A percentile compares a stretch with the other conserved stretches of the same genome.
phyloP scores from a whole-genome alignment of 2,797 vertebrate genomes.

The Phrynocephalus forsythii region DNA sequence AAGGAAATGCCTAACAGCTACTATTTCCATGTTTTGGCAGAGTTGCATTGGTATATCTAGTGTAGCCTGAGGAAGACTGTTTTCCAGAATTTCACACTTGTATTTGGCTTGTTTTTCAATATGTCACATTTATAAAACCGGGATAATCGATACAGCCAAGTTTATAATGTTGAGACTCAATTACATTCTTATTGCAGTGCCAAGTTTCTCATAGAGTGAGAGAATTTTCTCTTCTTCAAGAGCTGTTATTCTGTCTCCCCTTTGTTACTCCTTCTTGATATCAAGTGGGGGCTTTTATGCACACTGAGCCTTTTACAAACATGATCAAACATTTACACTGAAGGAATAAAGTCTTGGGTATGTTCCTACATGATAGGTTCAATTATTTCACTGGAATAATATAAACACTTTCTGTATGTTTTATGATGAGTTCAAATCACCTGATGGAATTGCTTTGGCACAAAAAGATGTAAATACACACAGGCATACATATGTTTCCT shows the following conservation, averaged over 20 bases:
- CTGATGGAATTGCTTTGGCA: background rate
- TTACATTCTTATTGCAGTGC: background rate
- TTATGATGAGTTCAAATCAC: background rate
- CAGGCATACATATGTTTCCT: background rate
- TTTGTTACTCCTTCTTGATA: background rate
- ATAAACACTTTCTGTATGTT: background rate
- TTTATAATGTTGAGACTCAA: background rate
- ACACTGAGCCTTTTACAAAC: background rate
- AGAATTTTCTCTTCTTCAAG: background rate
- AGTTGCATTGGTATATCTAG: background rate
- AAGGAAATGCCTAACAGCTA: background rate
- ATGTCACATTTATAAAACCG: background rate
- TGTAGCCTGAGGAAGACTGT: background rate
- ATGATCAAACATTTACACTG: background rate
- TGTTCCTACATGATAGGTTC: background rate
- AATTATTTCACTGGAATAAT: background rate
- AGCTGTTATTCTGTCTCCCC: background rate
- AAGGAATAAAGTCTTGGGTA: background rate
- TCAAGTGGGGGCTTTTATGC: background rate
- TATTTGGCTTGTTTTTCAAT: background rate
- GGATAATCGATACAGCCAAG: background rate
- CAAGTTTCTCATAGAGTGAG: background rate
- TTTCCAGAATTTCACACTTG: background rate
- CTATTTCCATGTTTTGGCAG: background rate
- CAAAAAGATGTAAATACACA: background rate